Evolutionary conservation across 2,888 invertebrate genomes (phyloP), one percentile per base, ranked within the genome.

Genomic region (Peribatodes rhomboidaria): DNA sequence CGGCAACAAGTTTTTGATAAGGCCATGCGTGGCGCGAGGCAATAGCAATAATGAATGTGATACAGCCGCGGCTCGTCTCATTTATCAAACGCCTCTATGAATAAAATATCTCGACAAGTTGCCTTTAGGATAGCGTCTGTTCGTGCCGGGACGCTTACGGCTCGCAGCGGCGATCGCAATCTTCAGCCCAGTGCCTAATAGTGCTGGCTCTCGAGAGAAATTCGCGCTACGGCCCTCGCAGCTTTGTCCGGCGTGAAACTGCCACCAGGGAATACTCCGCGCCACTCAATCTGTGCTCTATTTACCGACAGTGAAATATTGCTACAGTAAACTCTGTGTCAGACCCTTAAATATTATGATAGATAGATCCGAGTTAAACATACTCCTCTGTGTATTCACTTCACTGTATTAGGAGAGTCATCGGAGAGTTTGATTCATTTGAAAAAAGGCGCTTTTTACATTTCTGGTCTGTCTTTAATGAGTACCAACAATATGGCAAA

Each of bases 1-100:
- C 85, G 83, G 87, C 86, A 92, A 90, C 90, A 84, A 89, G 90
- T 90, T 90, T 88, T 88, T 90, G 90, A 92, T 92, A 92, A 90
- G 85, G 82, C 83, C 84, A 83, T 85, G 84, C 87, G 84, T 88
- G 87, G 84, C 78, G 81, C 82, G 86, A 86, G 83, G 86, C 85
- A 83, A 87, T 84, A 81, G 85, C 85, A 82, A 86, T 92, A 92
- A 91, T 92, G 87, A 90, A 92, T 92, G 90, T 90, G 87, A 88
- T 90, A 89, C 85, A 84, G 82, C 84, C 82, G 75, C 83, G 80
- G 84, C 85, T 82, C 86, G 83, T 79, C 86, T 88, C 89, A 90
- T 92, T 91, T 91, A 90, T 92, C 91, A 91, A 84, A 80, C 75
- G 81, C 82, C 71, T 85, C 87, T 89, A 90, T 91, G 91, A 92